These are phyloP conservation scores for Minunthozetes semirufus DNA, from an alignment of 2,888 invertebrate genomes.

Conservation along the genomic window DNA sequence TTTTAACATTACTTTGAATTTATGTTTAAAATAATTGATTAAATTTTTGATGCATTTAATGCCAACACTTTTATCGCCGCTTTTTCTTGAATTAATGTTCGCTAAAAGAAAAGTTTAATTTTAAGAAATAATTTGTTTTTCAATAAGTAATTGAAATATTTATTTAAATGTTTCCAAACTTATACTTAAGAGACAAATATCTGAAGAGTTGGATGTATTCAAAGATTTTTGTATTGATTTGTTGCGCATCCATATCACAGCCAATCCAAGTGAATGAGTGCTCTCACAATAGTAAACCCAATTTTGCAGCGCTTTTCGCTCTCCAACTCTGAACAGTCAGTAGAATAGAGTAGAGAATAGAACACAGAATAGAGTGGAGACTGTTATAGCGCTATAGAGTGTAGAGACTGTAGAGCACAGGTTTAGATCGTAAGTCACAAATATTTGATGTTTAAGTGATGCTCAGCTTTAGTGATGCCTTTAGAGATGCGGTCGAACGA, in stretches of 20 bases:
- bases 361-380: background rate
- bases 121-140: too few species aligned
- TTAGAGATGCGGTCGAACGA: background rate
- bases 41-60: too few species aligned
- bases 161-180: too few species aligned
- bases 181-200: too few species aligned
- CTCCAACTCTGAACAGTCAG: too few species aligned
- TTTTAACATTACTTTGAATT: too few species aligned
- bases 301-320: background rate
- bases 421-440: slow-evolving; percentile 5
- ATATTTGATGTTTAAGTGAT: background rate
- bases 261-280: background rate
- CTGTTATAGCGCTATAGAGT: background rate
- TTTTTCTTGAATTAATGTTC: too few species aligned
- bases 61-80: too few species aligned
- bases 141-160: too few species aligned
- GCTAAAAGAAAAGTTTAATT: too few species aligned
- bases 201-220: too few species aligned
- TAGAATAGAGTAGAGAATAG: background rate
- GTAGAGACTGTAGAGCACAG: background rate
- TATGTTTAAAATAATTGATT: too few species aligned
- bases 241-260: background rate
- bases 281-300: background rate
- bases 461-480: background rate
- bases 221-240: background rate